These are phyloP conservation scores for Strix uralensis DNA, from an alignment of 2,113 vertebrate genomes.

Conservation along the genomic window DNA sequence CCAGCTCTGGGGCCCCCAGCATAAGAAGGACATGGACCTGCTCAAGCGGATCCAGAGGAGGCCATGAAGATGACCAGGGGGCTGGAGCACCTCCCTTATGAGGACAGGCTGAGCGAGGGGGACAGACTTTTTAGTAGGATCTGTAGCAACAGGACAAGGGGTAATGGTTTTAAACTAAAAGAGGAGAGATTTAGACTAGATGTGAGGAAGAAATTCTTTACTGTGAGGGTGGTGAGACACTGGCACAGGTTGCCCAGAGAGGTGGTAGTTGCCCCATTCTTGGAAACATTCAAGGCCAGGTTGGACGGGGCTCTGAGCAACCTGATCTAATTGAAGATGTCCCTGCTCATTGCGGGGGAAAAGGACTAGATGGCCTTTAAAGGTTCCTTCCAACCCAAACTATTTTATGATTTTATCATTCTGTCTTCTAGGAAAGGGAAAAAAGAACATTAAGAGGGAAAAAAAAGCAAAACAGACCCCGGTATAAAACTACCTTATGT, in stretches of 20 bases:
- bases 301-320: background rate
- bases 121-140: too few species aligned
- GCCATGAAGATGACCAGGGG: background rate
- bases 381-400: background rate
- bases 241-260: background rate
- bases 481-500: background rate
- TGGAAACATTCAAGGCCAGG: background rate
- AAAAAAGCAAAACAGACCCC: background rate
- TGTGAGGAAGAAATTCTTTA: background rate
- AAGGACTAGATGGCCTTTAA: background rate
- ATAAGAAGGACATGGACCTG: background rate
- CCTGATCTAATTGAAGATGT: background rate
- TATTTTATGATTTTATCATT: background rate
- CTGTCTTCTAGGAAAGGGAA: background rate
- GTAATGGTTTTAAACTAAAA: background rate
- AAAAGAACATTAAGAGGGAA: background rate
- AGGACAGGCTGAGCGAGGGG: background rate
- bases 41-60: background rate
- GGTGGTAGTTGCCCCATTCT: background rate
- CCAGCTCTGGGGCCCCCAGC: background rate
- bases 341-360: background rate
- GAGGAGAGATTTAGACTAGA: background rate
- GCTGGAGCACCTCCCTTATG: background rate
- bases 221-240: fast-evolving
- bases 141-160: background rate